Evolutionary conservation across 1,140 invertebrate species (phyloP).

Genomic region (Harpegnathos saltator): DNA sequence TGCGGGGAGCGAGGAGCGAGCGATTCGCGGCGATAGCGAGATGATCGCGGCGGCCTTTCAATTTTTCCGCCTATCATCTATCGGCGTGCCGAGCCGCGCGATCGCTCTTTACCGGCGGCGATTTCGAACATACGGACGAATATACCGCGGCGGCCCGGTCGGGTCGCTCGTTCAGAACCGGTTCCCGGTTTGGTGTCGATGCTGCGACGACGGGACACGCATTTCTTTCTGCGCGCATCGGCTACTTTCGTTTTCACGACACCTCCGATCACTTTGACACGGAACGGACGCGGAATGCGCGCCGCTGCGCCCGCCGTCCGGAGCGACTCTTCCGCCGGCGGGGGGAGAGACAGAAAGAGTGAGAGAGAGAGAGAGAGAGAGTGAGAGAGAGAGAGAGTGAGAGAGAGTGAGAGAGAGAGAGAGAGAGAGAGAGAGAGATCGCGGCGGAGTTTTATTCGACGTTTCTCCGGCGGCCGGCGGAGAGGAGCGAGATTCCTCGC

Average conservation of each 20-base stretch:
- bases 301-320: slow-evolving; percentile 47
- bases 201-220: slow-evolving; percentile 77
- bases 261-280: slow-evolving; percentile 71
- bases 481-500: slow-evolving; percentile 16
- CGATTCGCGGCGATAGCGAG: not conserved
- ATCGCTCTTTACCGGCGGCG: slow-evolving; percentile 67
- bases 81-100: slow-evolving; percentile 55
- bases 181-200: slow-evolving; percentile 75
- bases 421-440: no score
- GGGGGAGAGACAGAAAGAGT: no score
- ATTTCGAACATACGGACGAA: slow-evolving; percentile 68
- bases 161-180: slow-evolving; percentile 79
- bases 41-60: slow-evolving; percentile 59
- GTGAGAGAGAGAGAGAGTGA: no score
- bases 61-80: slow-evolving; percentile 76
- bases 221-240: slow-evolving; percentile 73
- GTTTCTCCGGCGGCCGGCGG: not conserved
- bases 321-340: slow-evolving; percentile 21
- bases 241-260: slow-evolving; percentile 82
- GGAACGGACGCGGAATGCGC: slow-evolving; percentile 70
- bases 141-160: slow-evolving; percentile 51
- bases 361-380: no score
- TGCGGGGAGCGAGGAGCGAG: not conserved
- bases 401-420: no score
- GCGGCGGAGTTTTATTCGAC: slow-evolving; percentile 44